Base-by-base conservation (phyloP, 1,140 invertebrate genomes). In the Drosophila busckii region DNA sequence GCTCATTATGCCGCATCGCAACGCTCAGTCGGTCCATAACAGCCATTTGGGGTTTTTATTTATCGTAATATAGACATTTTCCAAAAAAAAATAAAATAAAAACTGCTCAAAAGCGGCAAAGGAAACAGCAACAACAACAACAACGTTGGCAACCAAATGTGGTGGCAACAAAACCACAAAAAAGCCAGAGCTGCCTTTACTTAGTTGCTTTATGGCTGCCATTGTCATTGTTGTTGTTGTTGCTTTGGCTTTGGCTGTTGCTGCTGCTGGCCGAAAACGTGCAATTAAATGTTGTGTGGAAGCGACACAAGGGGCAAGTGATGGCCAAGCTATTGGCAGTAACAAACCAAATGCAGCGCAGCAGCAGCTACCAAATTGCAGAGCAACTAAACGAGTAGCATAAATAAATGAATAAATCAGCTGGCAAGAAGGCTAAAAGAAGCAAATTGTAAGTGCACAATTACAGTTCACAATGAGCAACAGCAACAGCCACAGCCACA, bases 311-410 rank as follows among this genome's bases (percentile, higher is more conserved):
- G 54, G 49, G 35, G 63, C 34, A 63, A 64, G 60, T 40, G 63
- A 52, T 65, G 59, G 59, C 55, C 46, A 80, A 71, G 44, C 67
- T 80, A 76, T 80, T 76, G 71, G 71, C 73, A 78, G 62, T 80
- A 41, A 45, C 65, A 65, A 76, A 65, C 70, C 70, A 75, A 75
- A 65, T 69, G 70, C 70, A 75, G 55, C 69, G n/a, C 3, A 35
- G 12, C 17, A 19, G 17, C 29, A 10, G 23, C 22, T 19, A 52
- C 22, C 50, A 28, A 76, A 76, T 54, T 70, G 65, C 65, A 44
- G 38, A 60, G 60, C 70, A 54, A 70, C 26, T 15, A 15, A 38
- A 41, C 7, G 12, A 53, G 46, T 29, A 31, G 16, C 50, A 38
- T 12, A 38, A 29, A 28, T 15, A 59, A 46, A 29, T 13, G 22